These are phyloP conservation scores for Centropus bengalensis DNA, from an alignment of 2,113 vertebrate genomes.

Conservation along the genomic window DNA sequence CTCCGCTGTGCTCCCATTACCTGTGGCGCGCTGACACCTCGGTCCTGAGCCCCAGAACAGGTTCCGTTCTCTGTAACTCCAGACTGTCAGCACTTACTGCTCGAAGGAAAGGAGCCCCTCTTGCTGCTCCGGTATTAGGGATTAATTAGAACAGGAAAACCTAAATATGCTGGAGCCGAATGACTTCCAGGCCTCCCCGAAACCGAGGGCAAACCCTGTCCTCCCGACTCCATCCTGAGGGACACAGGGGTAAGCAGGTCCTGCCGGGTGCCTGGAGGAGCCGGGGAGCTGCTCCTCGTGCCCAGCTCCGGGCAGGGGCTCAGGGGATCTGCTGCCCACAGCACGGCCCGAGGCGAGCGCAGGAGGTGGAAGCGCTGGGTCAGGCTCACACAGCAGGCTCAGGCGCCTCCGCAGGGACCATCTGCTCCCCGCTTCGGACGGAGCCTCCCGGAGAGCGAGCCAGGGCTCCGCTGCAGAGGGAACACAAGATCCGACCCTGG, in stretches of 20 bases:
- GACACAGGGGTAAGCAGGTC: not conserved
- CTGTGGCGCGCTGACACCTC: not conserved
- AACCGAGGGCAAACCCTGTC: not conserved
- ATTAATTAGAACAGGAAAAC: not conserved
- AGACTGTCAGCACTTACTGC: not conserved
- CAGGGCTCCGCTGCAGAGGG: not conserved
- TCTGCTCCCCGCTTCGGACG: not conserved
- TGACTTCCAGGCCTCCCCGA: not conserved
- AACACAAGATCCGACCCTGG: not conserved
- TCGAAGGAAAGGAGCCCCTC: not conserved
- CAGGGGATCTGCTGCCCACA: not conserved
- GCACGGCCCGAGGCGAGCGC: no score
- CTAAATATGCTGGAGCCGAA: not conserved
- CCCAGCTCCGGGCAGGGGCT: no score
- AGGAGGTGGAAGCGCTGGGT: not conserved
- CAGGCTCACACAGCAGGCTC: not conserved
- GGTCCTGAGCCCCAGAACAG: not conserved
- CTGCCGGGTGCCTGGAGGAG: not conserved
- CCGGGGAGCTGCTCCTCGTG: not conserved
- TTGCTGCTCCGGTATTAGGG: not conserved
- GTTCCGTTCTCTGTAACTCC: not conserved
- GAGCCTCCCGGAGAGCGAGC: not conserved
- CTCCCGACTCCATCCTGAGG: not conserved
- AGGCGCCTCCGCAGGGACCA: conserved; percentile 25
- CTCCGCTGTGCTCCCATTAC: not conserved